phyloP scores from a whole-genome alignment of 2,888 invertebrate species.

The Troides helena region DNA sequence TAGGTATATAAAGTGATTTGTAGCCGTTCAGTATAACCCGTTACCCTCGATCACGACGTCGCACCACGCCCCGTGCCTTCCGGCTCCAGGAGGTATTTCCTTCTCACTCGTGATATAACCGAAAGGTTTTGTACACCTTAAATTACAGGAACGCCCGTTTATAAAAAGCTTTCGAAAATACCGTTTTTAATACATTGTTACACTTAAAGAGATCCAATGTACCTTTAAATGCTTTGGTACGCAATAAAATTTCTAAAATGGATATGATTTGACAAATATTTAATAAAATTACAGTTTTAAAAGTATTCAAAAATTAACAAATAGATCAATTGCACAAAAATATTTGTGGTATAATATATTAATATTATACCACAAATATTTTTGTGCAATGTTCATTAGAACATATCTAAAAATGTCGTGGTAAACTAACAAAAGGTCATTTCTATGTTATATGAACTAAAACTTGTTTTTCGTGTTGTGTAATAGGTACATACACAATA shows the following conservation, averaged over 20 bases:
- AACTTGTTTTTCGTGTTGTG: background rate
- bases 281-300: too few species aligned
- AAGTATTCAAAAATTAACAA: too few species aligned
- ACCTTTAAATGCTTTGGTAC: background rate
- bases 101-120: conserved; percentile 8
- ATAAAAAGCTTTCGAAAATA: background rate
- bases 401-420: background rate
- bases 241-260: background rate
- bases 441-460: background rate
- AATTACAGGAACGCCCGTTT: background rate
- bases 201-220: background rate
- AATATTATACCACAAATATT: too few species aligned
- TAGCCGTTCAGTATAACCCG: conserved; percentile 39
- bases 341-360: too few species aligned
- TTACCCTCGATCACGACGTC: conserved; percentile 37
- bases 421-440: background rate
- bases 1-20: conserved; percentile 20
- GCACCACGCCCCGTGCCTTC: conserved; percentile 42
- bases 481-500: background rate
- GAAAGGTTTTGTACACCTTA: background rate
- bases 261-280: too few species aligned
- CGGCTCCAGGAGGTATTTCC: conserved; percentile 40
- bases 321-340: too few species aligned
- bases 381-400: too few species aligned
- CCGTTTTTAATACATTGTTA: background rate